phyloP scores from a whole-genome alignment of 2,113 vertebrate genomes.

The Gavia stellata region DNA sequence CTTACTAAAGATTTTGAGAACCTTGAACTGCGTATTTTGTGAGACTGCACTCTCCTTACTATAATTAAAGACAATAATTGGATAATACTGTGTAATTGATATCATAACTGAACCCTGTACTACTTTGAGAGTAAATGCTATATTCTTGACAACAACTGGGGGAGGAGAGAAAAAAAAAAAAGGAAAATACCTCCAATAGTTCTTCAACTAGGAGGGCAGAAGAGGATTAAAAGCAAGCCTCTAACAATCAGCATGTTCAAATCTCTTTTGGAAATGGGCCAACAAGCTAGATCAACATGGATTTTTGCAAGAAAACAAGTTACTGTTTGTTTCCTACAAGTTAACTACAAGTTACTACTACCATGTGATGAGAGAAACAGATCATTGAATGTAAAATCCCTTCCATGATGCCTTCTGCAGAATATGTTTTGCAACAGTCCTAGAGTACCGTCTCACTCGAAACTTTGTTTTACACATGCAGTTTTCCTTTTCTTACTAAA shows the following conservation, averaged over 20 bases:
- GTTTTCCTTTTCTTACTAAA: background rate
- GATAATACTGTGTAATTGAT: background rate
- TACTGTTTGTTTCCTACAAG: background rate
- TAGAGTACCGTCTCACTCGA: background rate
- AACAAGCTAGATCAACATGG: background rate
- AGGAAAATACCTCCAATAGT: background rate
- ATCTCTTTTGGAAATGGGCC: background rate
- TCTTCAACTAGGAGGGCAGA: background rate
- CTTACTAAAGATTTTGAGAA: background rate
- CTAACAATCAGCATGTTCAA: background rate
- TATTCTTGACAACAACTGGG: background rate
- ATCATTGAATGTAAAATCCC: background rate
- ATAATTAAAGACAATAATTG: background rate
- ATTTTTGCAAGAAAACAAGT: background rate
- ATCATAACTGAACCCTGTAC: background rate
- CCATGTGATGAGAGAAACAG: background rate
- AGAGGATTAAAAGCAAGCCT: background rate
- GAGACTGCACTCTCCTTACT: background rate
- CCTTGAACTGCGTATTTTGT: background rate
- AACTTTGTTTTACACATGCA: background rate
- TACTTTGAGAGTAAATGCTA: background rate
- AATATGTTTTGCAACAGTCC: background rate
- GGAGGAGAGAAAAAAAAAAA: fast-evolving
- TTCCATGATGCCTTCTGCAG: background rate
- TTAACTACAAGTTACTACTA: background rate